A percentile compares a stretch with the other conserved stretches of the same genome.
phyloP scores from a whole-genome alignment of 2,113 vertebrate genomes.

The Furnarius figulus region DNA sequence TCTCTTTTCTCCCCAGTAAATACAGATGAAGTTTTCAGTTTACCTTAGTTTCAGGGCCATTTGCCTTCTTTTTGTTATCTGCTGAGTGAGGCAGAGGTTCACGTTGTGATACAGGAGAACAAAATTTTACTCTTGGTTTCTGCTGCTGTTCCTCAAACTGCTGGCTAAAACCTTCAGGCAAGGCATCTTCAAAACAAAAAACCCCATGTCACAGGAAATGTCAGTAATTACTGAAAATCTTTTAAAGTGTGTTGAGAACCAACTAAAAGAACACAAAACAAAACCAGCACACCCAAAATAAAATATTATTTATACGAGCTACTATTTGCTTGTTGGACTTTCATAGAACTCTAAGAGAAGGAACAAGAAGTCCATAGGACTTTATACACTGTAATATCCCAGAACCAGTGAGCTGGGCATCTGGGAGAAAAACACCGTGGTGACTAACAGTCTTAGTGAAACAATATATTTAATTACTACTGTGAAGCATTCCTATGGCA shows the following conservation, averaged over 20 bases:
- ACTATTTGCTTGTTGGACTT: background rate
- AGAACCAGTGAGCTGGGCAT: background rate
- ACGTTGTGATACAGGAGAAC: constrained; percentile 64
- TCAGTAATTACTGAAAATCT: background rate
- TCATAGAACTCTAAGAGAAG: background rate
- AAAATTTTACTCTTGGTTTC: constrained; percentile 84
- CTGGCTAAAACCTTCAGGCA: constrained; percentile 96
- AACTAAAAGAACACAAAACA: background rate
- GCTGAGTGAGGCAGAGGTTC: background rate
- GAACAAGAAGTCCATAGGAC: background rate
- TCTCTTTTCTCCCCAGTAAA: background rate
- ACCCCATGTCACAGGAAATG: background rate
- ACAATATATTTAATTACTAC: background rate
- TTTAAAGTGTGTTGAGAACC: background rate
- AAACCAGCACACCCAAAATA: background rate
- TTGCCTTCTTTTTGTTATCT: constrained; percentile 47
- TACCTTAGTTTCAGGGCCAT: constrained; percentile 76
- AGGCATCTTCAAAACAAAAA: constrained; percentile 79
- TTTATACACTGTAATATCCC: background rate
- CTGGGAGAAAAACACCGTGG: background rate
- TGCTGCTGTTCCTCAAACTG: constrained; percentile 90
- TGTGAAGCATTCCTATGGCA: background rate
- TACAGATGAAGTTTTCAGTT: background rate
- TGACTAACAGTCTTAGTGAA: background rate
- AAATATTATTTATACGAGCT: background rate